Base-by-base conservation (phyloP, 2,888 invertebrate genomes). In the Lacanobia oleracea region DNA sequence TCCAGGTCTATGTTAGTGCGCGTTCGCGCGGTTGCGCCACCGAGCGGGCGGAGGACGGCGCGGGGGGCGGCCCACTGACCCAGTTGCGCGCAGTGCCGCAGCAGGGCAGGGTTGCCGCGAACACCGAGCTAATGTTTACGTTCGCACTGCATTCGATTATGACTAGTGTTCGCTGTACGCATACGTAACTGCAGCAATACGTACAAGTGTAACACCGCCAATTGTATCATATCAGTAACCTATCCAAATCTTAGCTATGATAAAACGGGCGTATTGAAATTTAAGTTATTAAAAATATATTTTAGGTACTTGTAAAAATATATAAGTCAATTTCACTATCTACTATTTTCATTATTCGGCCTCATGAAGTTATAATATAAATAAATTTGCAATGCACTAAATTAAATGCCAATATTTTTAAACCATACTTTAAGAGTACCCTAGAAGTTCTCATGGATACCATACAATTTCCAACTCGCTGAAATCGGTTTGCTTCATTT, bases 1-100 rank as follows among this genome's bases (percentile, higher is more conserved):
- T 98, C 98, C 98, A 98, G 98, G 98, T 98, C 98, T 98, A 98
- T 98, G 98, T 98, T 97, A 97, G 97, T 95, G 95, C 95, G 94
- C 94, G 95, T 94, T 95, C 94, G 94, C 94, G 94, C 93, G 92
- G 93, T 94, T 94, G 94, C 94, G 96, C 96, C 94, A 94, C 94
- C 92, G 92, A 91, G 91, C 94, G 94, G 94, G 93, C 94, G 96
- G 97, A 96, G 96, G 90, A 88, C 85, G 91, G 92, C 86, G 92
- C 92, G 94, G 94, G 94, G 95, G 96, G 97, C 97, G 97, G 97
- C 98, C 98, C 97, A 98, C 97, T 98, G 97, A 98, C 98, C 98
- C 97, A 98, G 97, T 97, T 98, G 97, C 96, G 95, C 94, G 95
- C 96, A 96, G 96, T 95, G 96, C 96, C 97, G 96, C 96, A 96